Evolutionary conservation across 2,113 vertebrate species (phyloP), one percentile per base, ranked within the genome.

Genomic region (Scomber colias): DNA sequence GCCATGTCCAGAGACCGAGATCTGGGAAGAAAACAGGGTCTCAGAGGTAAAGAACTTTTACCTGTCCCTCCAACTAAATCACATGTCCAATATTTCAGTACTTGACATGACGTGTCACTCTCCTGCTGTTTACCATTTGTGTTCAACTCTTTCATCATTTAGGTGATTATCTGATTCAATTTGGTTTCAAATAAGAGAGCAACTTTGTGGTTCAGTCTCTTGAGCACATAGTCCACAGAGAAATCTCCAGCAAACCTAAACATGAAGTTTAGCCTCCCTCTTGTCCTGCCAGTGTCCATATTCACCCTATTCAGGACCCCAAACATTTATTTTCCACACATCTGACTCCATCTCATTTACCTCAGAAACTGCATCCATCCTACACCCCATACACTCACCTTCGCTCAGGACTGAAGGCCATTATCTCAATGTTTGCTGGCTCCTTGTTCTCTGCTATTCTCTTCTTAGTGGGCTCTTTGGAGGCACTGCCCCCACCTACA

Each of bases 1-100:
- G 96, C 95, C 86, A 96, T 71, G 77, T 98, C 97, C 81, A 96
- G 77, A 1, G 97, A 97, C 10, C 93, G 95, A 76, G 95, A 97
- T 84, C 97, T 99, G 66, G 19, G 16, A 27, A 57, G n/a, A 1
- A n/a, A 48, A 53, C 0, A 19, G 16, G 31, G 16, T 2, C n/a
- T 11, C 19, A 19, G 3, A n/a, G 60, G 16, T 11, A 50, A 50
- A 35, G 4, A 40, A 1, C 21, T 31, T 44, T 50, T 8, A 35
- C 57, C 16, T 10, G 8, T 31, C 40, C 27, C 12, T 45, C 4
- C 49, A 17, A 13, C 21, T 13, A 21, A 2, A 13, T 63, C 19
- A 44, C 3, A 27, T 21, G 10, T 40, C 35, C 35, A 9, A 7
- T 9, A 40, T 40, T 40, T 40, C 35, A 40, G 35, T 40, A 40